These are phyloP conservation scores for Rhadina sibilatrix DNA, from an alignment of 2,113 vertebrate genomes.

Conservation along the genomic window DNA sequence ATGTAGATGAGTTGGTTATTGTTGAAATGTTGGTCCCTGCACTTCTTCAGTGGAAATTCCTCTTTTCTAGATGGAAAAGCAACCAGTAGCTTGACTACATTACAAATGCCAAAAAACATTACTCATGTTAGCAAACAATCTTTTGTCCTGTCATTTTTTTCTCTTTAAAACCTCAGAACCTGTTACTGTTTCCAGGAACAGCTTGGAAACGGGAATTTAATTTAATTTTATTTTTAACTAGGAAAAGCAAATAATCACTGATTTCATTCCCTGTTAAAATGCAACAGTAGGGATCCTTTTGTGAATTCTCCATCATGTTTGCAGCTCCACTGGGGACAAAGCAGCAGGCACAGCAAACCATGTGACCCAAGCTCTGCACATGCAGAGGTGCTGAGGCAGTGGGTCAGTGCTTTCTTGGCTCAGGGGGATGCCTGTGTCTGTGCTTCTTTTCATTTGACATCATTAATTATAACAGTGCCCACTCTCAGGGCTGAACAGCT, in stretches of 20 bases:
- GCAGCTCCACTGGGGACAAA: accelerated
- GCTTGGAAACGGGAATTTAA: background rate
- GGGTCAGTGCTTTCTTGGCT: background rate
- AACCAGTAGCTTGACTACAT: background rate
- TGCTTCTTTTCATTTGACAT: background rate
- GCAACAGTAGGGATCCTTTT: background rate
- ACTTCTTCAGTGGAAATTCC: background rate
- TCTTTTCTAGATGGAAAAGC: background rate
- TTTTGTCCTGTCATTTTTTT: background rate
- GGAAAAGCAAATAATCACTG: background rate
- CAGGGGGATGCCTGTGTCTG: background rate
- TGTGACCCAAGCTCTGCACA: accelerated
- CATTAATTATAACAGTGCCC: background rate
- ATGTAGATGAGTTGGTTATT: background rate
- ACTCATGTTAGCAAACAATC: background rate
- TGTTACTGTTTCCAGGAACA: background rate
- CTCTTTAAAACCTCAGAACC: background rate
- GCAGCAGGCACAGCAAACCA: background rate
- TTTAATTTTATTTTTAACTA: background rate
- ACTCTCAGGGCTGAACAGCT: background rate
- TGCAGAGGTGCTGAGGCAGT: background rate
- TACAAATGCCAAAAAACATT: background rate
- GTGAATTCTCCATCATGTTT: background rate
- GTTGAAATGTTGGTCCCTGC: background rate
- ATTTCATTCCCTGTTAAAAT: background rate